A percentile compares a stretch with the other conserved stretches of the same genome.
Conservation (phyloP, 2,113 vertebrate genomes). For the Macrotis lagotis region DNA sequence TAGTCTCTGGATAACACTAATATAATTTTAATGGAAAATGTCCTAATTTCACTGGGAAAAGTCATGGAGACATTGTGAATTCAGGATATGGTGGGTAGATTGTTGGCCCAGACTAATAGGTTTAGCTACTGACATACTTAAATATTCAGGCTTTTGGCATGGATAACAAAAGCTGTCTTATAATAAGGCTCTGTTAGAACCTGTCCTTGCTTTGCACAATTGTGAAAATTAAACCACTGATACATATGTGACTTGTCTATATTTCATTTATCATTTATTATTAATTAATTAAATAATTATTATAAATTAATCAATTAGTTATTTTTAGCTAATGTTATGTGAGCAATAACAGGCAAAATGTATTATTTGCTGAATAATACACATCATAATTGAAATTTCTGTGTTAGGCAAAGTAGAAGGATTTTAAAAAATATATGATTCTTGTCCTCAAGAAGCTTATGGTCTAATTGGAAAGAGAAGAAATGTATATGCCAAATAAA, state of each 20-base stretch:
- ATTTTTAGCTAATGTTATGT: too few relatives aligned
- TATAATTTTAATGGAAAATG: not conserved
- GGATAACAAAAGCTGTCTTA: not conserved
- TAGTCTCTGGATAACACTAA: not conserved
- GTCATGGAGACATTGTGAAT: not conserved
- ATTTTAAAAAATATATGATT: not conserved
- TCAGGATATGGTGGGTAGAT: not conserved
- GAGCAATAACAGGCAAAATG: too few relatives aligned
- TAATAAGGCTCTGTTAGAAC: not conserved
- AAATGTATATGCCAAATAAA: not conserved
- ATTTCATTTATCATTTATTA: not conserved
- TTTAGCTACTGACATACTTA: not conserved
- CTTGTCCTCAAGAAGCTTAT: not conserved
- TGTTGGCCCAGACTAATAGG: not conserved
- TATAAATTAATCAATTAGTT: not conserved
- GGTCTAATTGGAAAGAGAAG: not conserved
- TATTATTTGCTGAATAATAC: too few relatives aligned
- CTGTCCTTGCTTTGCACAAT: not conserved
- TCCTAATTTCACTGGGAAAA: not conserved
- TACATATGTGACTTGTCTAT: not conserved
- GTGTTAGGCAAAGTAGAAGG: not conserved
- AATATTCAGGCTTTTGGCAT: not conserved
- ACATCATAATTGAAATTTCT: not conserved
- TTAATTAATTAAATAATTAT: not conserved
- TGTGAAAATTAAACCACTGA: not conserved